phyloP scores from a whole-genome alignment of 2,113 vertebrate genomes.

The Australoheros scitulus region DNA sequence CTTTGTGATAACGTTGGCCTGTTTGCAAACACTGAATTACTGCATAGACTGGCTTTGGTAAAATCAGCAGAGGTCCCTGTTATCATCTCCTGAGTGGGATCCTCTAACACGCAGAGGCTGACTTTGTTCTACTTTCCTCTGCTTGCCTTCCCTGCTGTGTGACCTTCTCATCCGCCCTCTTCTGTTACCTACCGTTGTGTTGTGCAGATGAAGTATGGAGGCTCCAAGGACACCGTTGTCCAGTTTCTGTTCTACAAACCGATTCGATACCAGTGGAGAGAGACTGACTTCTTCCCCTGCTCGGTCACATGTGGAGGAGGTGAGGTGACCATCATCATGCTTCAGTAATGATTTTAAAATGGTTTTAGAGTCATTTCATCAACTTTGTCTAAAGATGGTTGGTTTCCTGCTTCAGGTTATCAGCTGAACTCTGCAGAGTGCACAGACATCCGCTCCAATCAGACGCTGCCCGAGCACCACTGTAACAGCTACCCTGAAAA shows the following conservation, averaged over 20 bases:
- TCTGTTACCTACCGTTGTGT: not conserved
- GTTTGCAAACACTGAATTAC: not conserved
- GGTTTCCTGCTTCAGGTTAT: constrained; percentile 80
- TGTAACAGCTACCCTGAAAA: constrained; percentile 92
- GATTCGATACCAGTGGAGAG: constrained; percentile 91
- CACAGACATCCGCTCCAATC: constrained; percentile 86
- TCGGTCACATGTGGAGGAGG: constrained; percentile 94
- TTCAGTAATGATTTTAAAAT: not conserved
- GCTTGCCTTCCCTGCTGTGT: not conserved
- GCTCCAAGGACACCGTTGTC: constrained; percentile 84
- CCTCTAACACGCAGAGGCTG: not conserved
- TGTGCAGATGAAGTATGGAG: constrained; percentile 86
- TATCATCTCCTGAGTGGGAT: not conserved
- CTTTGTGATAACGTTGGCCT: too few species aligned
- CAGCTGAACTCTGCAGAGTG: constrained; percentile 96
- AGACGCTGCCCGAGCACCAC: constrained; percentile 86
- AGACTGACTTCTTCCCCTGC: constrained; percentile 95
- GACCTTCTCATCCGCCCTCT: not conserved
- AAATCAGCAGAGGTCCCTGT: not conserved
- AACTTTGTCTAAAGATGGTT: not conserved
- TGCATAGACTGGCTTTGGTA: rapidly evolving
- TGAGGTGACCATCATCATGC: constrained; percentile 58
- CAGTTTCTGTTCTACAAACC: constrained; percentile 95
- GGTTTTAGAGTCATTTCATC: not conserved
- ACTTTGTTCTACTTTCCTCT: not conserved